phyloP scores from a whole-genome alignment of 2,888 invertebrate species.

The Lasiommata megera region DNA sequence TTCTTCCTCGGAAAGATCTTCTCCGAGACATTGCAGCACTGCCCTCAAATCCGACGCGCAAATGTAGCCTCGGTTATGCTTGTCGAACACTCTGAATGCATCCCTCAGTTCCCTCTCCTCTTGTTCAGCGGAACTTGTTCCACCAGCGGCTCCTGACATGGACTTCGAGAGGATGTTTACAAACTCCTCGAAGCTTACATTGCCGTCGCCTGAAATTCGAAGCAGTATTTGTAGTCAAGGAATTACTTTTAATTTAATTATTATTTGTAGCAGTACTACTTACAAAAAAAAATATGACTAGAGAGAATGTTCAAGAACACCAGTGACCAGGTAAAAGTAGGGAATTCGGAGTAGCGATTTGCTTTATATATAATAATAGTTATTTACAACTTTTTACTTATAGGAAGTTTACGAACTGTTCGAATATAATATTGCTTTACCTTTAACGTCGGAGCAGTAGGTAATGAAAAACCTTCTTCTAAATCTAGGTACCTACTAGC shows the following conservation, averaged over 20 bases:
- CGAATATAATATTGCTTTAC: too few species aligned
- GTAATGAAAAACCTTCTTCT: too few species aligned
- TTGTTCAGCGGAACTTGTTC: constrained; percentile 86
- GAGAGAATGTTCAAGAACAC: too few species aligned
- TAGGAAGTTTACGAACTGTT: too few species aligned
- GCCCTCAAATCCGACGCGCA: constrained; percentile 93
- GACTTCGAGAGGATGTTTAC: constrained; percentile 91
- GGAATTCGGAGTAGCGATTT: too few species aligned
- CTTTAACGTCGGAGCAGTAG: too few species aligned
- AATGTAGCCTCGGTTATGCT: constrained; percentile 95
- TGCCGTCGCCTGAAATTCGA: constrained; percentile 87
- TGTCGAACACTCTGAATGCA: constrained; percentile 94
- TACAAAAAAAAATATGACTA: too few species aligned
- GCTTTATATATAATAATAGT: too few species aligned
- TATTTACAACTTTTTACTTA: too few species aligned
- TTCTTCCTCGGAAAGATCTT: constrained; percentile 94
- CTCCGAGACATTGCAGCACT: constrained; percentile 93
- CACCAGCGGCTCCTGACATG: constrained; percentile 83
- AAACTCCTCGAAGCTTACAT: constrained; percentile 94
- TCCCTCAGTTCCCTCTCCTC: constrained; percentile 92
- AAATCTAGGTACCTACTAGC: too few species aligned
- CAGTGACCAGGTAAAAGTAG: too few species aligned
- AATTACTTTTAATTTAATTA: not conserved
- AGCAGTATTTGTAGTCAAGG: not conserved
- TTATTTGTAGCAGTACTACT: too few species aligned